Evolutionary conservation across 2,888 invertebrate species (phyloP), one percentile per base, ranked within the genome.

Genomic region (Chloromyia formosa): DNA sequence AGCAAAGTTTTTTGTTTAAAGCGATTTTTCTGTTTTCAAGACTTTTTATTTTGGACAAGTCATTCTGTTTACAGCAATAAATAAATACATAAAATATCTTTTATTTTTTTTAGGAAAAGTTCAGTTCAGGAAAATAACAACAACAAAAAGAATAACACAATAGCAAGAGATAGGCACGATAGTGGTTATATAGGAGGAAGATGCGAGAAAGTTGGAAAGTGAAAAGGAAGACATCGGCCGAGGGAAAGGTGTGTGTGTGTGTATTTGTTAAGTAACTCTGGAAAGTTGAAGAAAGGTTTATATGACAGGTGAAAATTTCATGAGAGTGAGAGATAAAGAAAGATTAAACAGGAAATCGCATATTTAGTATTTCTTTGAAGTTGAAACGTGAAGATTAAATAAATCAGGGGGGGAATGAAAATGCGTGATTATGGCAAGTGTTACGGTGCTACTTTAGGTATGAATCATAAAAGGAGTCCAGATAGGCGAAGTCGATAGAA

Each of bases 381-480:
- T 23, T 61, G 23, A 61, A 61, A n/a, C n/a, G n/a, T n/a, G 20
- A 64, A 40, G n/a, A 42, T 22, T 23, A 16, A 9, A 27, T 3
- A 49, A 49, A n/a, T 49, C 49, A 49, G 4, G 14, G 49, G 12
- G 10, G 3, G 49, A 49, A 53, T 16, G 49, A 14, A 61, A 61
- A 61, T 61, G 35, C 12, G 20, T 40, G 42, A 14, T 54, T 69
- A 69, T 69, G 69, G 69, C 69, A 69, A 54, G 27, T 27, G 56
- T 35, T 54, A 69, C 27, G 69, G 69, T 27, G 53, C 53, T 49
- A 22, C 40, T 58, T 69, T 22, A 71, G 7, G 27, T 35, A 4
- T 35, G 27, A 35, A 35, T 4, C 2, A 35, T 4, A 35, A 35
- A 35, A 35, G 27, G 7, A 35, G 2, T 35, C 7, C 27, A n/a